These are phyloP conservation scores for Clarias batrachus DNA, from an alignment of 2,113 vertebrate species.

Conservation along the genomic window DNA sequence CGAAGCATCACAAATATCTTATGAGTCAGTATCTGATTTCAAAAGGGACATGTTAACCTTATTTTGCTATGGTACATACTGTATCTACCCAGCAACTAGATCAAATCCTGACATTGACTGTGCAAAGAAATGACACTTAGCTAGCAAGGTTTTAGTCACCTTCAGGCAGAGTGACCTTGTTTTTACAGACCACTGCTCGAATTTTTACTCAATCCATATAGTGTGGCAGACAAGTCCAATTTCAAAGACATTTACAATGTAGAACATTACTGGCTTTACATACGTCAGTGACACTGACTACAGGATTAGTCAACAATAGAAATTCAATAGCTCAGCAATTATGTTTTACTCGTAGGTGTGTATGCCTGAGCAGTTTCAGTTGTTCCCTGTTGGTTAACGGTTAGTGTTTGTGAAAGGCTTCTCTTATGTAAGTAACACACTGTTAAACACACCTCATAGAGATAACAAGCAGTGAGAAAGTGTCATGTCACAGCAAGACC, in stretches of 20 bases:
- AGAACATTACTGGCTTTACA: not conserved
- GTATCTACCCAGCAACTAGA: not conserved
- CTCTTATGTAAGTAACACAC: not conserved
- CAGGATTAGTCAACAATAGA: not conserved
- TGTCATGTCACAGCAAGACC: not conserved
- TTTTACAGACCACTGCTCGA: not conserved
- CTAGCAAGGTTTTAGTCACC: not conserved
- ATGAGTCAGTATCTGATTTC: not conserved
- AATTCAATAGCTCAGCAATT: slow-evolving; percentile 32
- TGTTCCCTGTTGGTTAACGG: slow-evolving; percentile 32
- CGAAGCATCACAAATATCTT: not conserved
- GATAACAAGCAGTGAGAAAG: slow-evolving; percentile 19
- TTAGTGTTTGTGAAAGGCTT: slow-evolving; percentile 24
- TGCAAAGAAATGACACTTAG: not conserved
- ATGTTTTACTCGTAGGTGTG: slow-evolving; percentile 12
- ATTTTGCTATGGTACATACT: not conserved
- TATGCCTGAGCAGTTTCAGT: slow-evolving; percentile 36
- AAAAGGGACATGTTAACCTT: not conserved
- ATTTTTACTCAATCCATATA: not conserved
- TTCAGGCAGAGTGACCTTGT: not conserved
- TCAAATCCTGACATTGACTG: not conserved
- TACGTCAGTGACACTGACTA: slow-evolving; percentile 9
- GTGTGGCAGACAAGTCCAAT: not conserved
- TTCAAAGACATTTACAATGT: slow-evolving; percentile 13
- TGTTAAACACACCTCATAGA: slow-evolving; percentile 35